These are phyloP conservation scores for Pinctada fucata DNA, from an alignment of 2,888 invertebrate species.

Conservation along the genomic window DNA sequence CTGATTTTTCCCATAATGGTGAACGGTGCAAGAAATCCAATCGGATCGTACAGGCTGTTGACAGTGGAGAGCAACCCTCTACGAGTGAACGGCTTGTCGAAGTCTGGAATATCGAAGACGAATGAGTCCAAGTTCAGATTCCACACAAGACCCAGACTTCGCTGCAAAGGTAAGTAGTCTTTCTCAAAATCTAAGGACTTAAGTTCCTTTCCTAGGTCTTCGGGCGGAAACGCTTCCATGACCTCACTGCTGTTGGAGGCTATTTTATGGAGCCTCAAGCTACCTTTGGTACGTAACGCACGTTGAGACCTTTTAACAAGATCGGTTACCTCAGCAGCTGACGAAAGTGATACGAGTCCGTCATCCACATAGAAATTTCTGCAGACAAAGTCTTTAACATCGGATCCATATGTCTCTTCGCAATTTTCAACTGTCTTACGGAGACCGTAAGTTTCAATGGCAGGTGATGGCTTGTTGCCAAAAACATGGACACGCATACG, in stretches of 20 bases:
- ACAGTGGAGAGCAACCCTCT: not conserved
- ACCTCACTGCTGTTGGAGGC: not conserved
- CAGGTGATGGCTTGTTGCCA: conserved; percentile 31
- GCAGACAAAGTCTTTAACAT: conserved; percentile 26
- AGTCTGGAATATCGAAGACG: not conserved
- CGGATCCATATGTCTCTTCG: not conserved
- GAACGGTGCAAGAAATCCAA: conserved; percentile 6
- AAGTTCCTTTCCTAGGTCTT: not conserved
- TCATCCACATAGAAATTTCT: conserved; percentile 45
- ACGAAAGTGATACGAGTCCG: conserved; percentile 31
- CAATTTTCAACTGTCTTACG: conserved; percentile 6
- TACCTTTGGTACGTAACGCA: conserved; percentile 10
- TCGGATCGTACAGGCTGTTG: conserved; percentile 1
- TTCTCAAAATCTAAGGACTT: conserved; percentile 3
- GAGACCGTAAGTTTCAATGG: conserved; percentile 37
- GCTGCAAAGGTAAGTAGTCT: not conserved
- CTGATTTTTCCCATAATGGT: conserved; percentile 35
- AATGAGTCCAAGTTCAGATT: not conserved
- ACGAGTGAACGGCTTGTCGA: not conserved
- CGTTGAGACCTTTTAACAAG: conserved; percentile 26
- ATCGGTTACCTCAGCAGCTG: conserved; percentile 19
- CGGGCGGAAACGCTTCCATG: not conserved
- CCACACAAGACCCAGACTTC: not conserved
- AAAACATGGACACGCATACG: conserved; percentile 29
- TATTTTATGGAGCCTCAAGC: not conserved